Evolutionary conservation across 2,113 vertebrate genomes (phyloP).

Genomic region (Ageneiosus marmoratus): DNA sequence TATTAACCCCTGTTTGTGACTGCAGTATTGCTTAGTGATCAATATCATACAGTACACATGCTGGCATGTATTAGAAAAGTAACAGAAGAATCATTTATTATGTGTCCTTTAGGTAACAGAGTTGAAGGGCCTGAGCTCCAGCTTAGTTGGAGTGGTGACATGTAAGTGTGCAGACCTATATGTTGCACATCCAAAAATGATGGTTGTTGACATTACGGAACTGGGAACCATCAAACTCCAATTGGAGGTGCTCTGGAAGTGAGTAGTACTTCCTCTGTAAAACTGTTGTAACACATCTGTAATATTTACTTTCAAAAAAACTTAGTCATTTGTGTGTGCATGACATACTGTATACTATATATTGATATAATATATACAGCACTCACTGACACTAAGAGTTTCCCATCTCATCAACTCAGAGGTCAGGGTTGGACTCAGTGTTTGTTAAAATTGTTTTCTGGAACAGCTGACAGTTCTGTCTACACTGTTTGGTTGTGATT

Average conservation of each 20-base stretch:
- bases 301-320: background rate
- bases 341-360: background rate
- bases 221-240: slow-evolving; percentile 95
- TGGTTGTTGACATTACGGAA: slow-evolving; percentile 92
- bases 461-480: no score
- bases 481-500: no score
- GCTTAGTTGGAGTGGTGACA: slow-evolving; percentile 84
- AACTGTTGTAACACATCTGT: background rate
- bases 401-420: no score
- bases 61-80: background rate
- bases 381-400: background rate
- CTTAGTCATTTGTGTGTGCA: background rate
- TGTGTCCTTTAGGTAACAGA: slow-evolving; percentile 81
- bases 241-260: slow-evolving; percentile 95
- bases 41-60: background rate
- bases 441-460: no score
- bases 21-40: background rate
- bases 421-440: no score
- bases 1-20: background rate
- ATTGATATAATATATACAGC: background rate
- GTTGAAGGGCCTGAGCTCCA: slow-evolving; percentile 84
- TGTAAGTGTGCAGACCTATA: slow-evolving; percentile 89
- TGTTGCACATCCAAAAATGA: slow-evolving; percentile 80
- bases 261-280: slow-evolving; percentile 58
- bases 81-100: background rate